Conservation (phyloP, 2,888 invertebrate genomes). For the Aradus depressus region DNA sequence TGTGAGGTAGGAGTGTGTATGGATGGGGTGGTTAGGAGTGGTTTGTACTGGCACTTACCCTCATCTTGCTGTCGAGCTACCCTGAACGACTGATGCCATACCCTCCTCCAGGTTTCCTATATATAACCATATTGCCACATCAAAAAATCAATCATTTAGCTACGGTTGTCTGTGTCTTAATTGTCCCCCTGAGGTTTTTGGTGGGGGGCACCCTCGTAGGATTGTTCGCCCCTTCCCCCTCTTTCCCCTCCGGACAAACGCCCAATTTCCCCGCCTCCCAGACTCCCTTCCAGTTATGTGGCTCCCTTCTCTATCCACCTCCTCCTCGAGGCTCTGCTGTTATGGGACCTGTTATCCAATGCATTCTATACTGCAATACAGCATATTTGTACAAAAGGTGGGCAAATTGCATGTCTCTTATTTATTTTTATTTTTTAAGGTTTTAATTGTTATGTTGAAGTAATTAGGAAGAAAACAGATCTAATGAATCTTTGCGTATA, state of each 20-base stretch:
- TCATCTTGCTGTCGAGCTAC: constrained; percentile 15
- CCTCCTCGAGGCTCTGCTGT: too few species aligned
- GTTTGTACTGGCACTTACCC: constrained; percentile 8
- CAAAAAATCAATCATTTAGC: constrained; percentile 27
- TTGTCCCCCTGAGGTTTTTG: constrained; percentile 7
- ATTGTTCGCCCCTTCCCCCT: not conserved
- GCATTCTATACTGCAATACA: constrained; percentile 8
- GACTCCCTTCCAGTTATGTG: too few species aligned
- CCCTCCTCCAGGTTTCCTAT: constrained; percentile 12
- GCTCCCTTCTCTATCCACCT: too few species aligned
- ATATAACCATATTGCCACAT: constrained; percentile 24
- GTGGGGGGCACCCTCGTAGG: not conserved
- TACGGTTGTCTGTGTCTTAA: constrained; percentile 25
- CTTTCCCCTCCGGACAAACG: not conserved
- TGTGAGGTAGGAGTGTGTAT: not conserved
- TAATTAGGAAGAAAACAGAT: not conserved
- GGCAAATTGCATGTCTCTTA: not conserved
- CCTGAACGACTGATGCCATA: constrained; percentile 23
- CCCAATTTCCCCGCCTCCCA: not conserved
- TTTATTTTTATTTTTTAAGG: not conserved
- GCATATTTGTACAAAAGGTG: not conserved
- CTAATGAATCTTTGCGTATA: too few species aligned
- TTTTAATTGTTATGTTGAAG: not conserved
- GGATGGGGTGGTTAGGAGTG: not conserved
- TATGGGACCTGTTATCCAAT: constrained; percentile 13